Conservation (phyloP, 2,113 vertebrate species). For the Isichthys henryi region DNA sequence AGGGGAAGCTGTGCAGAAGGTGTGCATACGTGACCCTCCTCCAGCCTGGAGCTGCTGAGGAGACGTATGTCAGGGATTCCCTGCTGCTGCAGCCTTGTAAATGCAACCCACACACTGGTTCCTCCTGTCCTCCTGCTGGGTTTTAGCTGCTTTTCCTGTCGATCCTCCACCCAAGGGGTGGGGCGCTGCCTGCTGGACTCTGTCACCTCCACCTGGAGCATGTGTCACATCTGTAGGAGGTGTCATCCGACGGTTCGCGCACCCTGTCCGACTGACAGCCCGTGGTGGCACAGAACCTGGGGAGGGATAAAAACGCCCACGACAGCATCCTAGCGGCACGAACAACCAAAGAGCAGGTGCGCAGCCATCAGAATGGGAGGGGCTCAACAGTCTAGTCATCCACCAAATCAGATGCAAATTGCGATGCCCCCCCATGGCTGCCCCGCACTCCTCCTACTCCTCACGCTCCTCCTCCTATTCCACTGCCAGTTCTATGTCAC, state of each 20-base stretch:
- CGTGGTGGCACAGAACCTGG: not conserved
- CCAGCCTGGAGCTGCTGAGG: not conserved
- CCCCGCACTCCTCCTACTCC: not conserved
- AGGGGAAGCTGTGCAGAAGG: not conserved
- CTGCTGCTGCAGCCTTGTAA: not conserved
- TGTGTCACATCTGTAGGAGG: not conserved
- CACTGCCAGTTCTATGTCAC: not conserved
- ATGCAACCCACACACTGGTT: not conserved
- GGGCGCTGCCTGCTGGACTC: not conserved
- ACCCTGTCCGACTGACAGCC: not conserved
- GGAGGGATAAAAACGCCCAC: not conserved
- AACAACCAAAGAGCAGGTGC: not conserved
- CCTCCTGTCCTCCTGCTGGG: not conserved
- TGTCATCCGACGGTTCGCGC: not conserved
- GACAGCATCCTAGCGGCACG: not conserved
- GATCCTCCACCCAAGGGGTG: no score
- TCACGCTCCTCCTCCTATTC: not conserved
- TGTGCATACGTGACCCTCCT: not conserved
- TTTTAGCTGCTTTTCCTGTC: not conserved
- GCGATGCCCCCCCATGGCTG: not conserved
- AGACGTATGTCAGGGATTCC: not conserved
- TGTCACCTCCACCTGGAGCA: not conserved
- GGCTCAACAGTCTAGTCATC: not conserved
- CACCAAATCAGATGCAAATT: not conserved
- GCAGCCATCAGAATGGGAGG: not conserved